A percentile compares a stretch with the other conserved stretches of the same genome.
Conservation (phyloP, 2,888 invertebrate genomes). For the Chrysotoxum bicinctum region DNA sequence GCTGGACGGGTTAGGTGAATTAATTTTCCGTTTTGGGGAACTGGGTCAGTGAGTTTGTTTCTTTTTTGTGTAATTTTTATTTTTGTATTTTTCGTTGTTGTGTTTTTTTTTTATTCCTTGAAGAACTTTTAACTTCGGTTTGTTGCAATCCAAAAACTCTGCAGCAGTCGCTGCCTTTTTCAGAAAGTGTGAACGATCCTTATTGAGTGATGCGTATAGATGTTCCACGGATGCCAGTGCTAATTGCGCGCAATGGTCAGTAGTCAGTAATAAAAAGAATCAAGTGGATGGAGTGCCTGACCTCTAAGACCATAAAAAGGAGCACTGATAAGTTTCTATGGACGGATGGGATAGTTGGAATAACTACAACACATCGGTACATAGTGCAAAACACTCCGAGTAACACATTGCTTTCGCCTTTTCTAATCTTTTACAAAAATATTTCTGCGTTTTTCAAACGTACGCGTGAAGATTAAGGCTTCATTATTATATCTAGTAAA, state of each 20-base stretch:
- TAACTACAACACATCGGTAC: slow-evolving; percentile 48
- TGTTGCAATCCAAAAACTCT: slow-evolving; percentile 9
- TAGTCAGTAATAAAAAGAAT: slow-evolving; percentile 28
- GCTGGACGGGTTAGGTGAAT: slow-evolving; percentile 60
- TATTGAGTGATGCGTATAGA: slow-evolving; percentile 61
- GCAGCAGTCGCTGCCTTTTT: slow-evolving; percentile 42
- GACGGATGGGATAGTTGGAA: slow-evolving; percentile 48
- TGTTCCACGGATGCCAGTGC: slow-evolving; percentile 60
- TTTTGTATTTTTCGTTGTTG: slow-evolving; percentile 10
- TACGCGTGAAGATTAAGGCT: not conserved
- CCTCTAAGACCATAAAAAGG: slow-evolving; percentile 45
- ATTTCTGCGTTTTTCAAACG: not conserved
- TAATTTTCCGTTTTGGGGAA: slow-evolving; percentile 71
- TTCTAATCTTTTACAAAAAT: slow-evolving; percentile 11
- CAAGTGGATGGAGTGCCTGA: slow-evolving; percentile 44
- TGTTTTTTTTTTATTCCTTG: slow-evolving; percentile 10
- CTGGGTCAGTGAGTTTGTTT: slow-evolving; percentile 55
- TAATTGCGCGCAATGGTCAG: slow-evolving; percentile 48
- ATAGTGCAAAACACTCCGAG: slow-evolving; percentile 36
- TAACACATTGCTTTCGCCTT: slow-evolving; percentile 47
- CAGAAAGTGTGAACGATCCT: slow-evolving; percentile 68
- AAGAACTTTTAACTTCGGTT: slow-evolving; percentile 17
- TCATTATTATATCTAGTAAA: not conserved
- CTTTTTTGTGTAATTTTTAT: slow-evolving; percentile 6
- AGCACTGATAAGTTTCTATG: slow-evolving; percentile 36